Evolutionary conservation across 1,140 invertebrate genomes (phyloP), one percentile per base, ranked within the genome.

Genomic region (Temnothorax curvispinosus): DNA sequence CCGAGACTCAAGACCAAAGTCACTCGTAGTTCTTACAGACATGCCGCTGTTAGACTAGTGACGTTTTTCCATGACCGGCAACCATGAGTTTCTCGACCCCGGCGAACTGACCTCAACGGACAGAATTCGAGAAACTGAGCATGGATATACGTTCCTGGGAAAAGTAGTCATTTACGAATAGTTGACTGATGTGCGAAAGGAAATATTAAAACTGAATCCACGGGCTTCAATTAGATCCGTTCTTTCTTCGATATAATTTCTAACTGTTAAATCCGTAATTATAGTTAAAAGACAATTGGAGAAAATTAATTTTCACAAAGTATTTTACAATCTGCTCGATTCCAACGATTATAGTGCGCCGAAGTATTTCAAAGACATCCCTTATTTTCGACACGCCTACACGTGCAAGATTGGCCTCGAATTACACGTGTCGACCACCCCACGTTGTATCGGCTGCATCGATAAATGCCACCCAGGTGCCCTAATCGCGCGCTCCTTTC

Each of bases 11-110:
- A 67, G 76, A 84, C 54, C 41, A 18, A 84, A 84, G 80, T 88
- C 72, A 86, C 86, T 80, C 52, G 60, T 75, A 77, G 64, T 85
- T 87, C 88, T 85, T 92, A 69, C 77, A 58, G 74, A 9, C 35
- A 15, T 21, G 74, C 88, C 86, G 89, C 67, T 77, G 38, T 80
- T 86, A 76, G 60, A 87, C 65, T 47, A 41, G 35, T 18, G 44
- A 71, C 35, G 60, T 82, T 89, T 85, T 87, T 47, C 60, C 32
- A 58, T 60, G 56, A 9, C n/a, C 3, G 13, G 15, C 47, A 13
- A 35, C 38, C 21, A 69, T 27, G 44, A 87, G 91, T 89, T 87
- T 87, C 87, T 91, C 88, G 84, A 87, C 86, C 87, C 67, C 74
- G 44, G 15, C 41, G 44, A 44, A 47, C 3, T 27, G 27, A 27